phyloP scores from a whole-genome alignment of 1,140 invertebrate species.

The Drosophila albomicans region DNA sequence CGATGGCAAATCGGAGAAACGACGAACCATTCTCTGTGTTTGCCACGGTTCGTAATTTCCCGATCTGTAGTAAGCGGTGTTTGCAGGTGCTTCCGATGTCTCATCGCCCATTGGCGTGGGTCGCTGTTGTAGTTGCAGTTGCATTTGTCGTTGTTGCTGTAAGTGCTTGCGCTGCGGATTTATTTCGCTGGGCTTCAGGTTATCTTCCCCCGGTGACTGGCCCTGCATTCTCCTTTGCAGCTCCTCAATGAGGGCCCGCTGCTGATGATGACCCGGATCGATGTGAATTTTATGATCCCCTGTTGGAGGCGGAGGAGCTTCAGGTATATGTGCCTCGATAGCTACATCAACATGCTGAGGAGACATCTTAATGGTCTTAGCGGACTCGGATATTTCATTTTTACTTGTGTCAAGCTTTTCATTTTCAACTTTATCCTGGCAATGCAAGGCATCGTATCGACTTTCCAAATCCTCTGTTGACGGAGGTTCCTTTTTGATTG shows the following conservation, averaged over 20 bases:
- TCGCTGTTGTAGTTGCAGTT: constrained; percentile 56
- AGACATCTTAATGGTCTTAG: constrained; percentile 8
- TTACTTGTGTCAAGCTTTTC: background rate
- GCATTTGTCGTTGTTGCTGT: constrained; percentile 19
- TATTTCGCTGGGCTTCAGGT: constrained; percentile 74
- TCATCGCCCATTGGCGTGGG: constrained; percentile 78
- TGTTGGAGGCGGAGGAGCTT: constrained; percentile 56
- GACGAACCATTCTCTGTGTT: constrained; percentile 77
- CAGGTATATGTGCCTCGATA: constrained; percentile 68
- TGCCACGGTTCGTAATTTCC: constrained; percentile 76
- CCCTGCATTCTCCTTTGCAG: constrained; percentile 71
- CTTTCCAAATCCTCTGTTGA: constrained; percentile 71
- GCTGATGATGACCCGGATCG: constrained; percentile 50
- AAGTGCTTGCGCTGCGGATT: constrained; percentile 62
- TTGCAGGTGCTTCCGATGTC: constrained; percentile 84
- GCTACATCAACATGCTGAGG: constrained; percentile 59
- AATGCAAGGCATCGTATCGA: constrained; percentile 69
- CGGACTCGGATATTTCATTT: background rate
- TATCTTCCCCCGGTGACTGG: constrained; percentile 68
- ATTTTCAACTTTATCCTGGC: constrained; percentile 30
- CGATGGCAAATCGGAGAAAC: constrained; percentile 83
- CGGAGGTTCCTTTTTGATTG: constrained; percentile 43
- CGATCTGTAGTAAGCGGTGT: constrained; percentile 81
- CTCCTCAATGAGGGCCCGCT: constrained; percentile 74
- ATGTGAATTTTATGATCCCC: constrained; percentile 21